Evolutionary conservation across 2,888 invertebrate genomes (phyloP).

Genomic region (Mesorhabditis sp.): DNA sequence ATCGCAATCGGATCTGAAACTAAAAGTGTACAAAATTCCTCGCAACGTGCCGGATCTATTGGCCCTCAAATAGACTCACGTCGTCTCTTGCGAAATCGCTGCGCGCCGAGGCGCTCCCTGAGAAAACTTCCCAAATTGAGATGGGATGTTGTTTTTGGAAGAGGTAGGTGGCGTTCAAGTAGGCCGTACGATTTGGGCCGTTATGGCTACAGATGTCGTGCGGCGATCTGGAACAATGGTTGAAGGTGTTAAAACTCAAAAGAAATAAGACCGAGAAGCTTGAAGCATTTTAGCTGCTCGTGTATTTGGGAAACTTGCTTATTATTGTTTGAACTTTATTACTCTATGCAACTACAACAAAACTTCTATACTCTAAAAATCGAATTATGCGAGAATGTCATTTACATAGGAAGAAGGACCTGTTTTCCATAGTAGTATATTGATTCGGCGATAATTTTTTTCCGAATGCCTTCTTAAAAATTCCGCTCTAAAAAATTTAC

Average conservation of each 20-base stretch:
- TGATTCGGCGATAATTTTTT: no score
- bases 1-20: conserved; percentile 4
- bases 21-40: not conserved
- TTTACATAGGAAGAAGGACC: no score
- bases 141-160: not conserved
- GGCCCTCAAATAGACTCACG: not conserved
- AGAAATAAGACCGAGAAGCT: no score
- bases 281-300: no score
- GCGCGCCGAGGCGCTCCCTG: not conserved
- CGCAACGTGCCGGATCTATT: not conserved
- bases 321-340: not conserved
- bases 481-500: no score
- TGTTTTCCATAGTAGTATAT: no score
- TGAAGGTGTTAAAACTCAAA: no score
- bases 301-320: not conserved
- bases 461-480: no score
- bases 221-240: not conserved
- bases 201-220: not conserved
- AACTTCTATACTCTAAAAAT: no score
- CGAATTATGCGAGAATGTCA: no score
- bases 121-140: conserved; percentile 4
- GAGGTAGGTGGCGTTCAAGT: conserved; percentile 2
- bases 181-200: not conserved
- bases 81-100: not conserved
- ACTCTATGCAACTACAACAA: no score